Conservation (phyloP, 2,888 invertebrate genomes). For the Yponomeuta plumbellus region DNA sequence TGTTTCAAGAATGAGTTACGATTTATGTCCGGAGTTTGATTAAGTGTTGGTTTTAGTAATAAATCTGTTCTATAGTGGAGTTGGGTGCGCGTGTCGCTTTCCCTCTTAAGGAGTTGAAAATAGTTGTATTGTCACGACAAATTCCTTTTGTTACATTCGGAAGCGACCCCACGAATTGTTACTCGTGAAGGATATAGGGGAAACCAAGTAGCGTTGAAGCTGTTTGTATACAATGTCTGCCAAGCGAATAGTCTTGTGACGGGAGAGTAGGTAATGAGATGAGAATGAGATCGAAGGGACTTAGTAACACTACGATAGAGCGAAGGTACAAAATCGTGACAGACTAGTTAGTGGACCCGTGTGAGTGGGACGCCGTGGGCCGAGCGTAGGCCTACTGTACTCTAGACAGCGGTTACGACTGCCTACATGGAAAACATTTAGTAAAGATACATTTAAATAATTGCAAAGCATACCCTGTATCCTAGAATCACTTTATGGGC, state of each 20-base stretch:
- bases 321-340: slow-evolving; percentile 70
- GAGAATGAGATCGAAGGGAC: slow-evolving; percentile 39
- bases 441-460: slow-evolving; percentile 82
- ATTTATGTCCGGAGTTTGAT: slow-evolving; percentile 6
- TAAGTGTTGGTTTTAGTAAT: not conserved
- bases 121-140: slow-evolving; percentile 15
- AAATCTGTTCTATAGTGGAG: not conserved
- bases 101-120: not conserved
- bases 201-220: slow-evolving; percentile 2
- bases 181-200: not conserved
- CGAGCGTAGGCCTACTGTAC: slow-evolving; percentile 36
- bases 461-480: slow-evolving; percentile 97
- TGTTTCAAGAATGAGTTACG: slow-evolving; percentile 10
- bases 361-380: slow-evolving; percentile 41
- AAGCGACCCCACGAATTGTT: not conserved
- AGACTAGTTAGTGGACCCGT: slow-evolving; percentile 68
- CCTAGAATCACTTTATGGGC: slow-evolving; percentile 88
- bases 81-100: slow-evolving; percentile 7
- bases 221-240: not conserved
- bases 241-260: slow-evolving; percentile 8
- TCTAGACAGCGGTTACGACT: slow-evolving; percentile 53
- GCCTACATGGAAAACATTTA: slow-evolving; percentile 75
- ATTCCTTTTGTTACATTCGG: slow-evolving; percentile 6
- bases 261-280: slow-evolving; percentile 33
- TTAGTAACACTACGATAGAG: slow-evolving; percentile 54